Evolutionary conservation across 2,797 vertebrate species (phyloP), one percentile per base, ranked within the genome.

Genomic region (Petrocephalus sullivani): DNA sequence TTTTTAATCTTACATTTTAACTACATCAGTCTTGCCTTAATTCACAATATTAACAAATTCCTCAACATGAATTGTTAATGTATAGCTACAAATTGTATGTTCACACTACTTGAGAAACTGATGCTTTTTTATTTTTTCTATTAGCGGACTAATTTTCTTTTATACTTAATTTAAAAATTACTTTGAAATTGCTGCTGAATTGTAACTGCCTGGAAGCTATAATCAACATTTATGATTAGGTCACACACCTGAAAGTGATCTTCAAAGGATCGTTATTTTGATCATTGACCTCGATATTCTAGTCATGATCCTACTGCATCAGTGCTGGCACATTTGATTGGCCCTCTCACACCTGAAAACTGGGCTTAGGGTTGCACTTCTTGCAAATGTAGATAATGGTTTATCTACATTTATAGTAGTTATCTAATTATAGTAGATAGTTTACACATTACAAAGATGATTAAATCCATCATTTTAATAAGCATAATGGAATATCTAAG

Each of bases 191-290:
- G 28, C 28, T 28, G 28, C 28, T 28, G 28, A 28, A 28, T 28
- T 2, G 7, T 58, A 21, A 88, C 33, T 49, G 56, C 19, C 54
- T 23, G 33, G 21, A n/a, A 41, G 9, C 23, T 5, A 9, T 41
- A 56, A 49, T 33, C 46, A 54, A 56, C 53, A 16, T 54, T 28
- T 7, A 2, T 21, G 53, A 28, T 56, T 56, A 54, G 82, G 28
- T 28, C 54, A 57, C 84, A 86, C 33, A 16, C 89, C 91, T 94
- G 89, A 58, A 89, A 90, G 91, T 92, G 86, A 91, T 93, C 91
- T 95, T 94, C 93, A 94, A 92, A 93, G 91, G 91, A 94, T 92
- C 93, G 93, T 91, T 93, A 94, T 92, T 92, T 16, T 91, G 85
- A 85, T 28, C 28, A 93, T 95, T 94, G 33, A 19, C 21, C 92